A percentile compares a stretch with the other conserved stretches of the same genome.
phyloP scores from a whole-genome alignment of 2,113 vertebrate genomes.

The Carollia perspicillata region DNA sequence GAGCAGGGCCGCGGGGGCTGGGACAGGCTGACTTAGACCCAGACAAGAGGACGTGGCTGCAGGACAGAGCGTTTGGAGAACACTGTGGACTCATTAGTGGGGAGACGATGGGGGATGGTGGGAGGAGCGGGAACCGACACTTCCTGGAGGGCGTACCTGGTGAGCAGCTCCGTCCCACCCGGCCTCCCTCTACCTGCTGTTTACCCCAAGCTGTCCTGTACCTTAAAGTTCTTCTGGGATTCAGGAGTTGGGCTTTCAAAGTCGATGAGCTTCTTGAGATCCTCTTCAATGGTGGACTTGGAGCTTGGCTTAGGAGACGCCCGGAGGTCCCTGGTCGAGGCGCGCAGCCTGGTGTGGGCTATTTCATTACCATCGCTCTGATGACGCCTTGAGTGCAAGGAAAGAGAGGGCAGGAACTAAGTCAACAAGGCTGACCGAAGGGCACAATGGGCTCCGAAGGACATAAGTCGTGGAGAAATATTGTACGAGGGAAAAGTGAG shows the following conservation, averaged over 20 bases:
- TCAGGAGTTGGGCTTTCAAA: constrained; percentile 89
- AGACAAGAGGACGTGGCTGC: no score
- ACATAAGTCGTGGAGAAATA: neutral
- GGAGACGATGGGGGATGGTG: accelerated
- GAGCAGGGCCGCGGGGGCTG: accelerated
- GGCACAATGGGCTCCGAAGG: neutral
- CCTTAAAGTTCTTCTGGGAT: constrained; percentile 92
- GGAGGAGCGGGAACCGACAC: neutral
- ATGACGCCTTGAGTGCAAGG: constrained; percentile 87
- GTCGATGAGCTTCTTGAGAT: constrained; percentile 91
- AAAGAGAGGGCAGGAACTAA: constrained; percentile 65
- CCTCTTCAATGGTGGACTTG: constrained; percentile 94
- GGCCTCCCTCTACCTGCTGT: neutral
- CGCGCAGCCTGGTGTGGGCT: constrained; percentile 86
- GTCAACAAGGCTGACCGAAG: constrained; percentile 28
- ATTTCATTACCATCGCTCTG: constrained; percentile 92
- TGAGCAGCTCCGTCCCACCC: accelerated
- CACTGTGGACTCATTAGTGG: neutral
- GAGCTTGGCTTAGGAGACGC: constrained; percentile 89
- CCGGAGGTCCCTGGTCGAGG: constrained; percentile 93
- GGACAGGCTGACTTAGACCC: neutral
- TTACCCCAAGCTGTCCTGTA: constrained; percentile 63
- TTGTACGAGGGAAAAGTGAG: neutral
- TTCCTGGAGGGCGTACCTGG: neutral
- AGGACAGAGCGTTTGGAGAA: neutral